Evolutionary conservation across 2,888 invertebrate genomes (phyloP).

Genomic region (Protonemura montana): DNA sequence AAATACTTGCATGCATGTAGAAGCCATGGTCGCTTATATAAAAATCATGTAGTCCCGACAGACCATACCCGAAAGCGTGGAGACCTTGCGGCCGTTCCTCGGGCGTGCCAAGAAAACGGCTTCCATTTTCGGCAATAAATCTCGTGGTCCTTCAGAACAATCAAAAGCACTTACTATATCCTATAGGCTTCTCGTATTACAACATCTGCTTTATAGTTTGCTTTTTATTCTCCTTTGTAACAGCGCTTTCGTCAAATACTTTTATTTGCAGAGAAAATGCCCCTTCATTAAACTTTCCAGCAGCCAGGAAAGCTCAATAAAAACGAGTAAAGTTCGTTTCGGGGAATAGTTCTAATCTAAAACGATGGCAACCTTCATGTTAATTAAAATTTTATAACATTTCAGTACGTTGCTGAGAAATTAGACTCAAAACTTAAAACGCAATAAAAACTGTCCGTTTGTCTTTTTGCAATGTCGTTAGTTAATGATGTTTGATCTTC

Average conservation of each 20-base stretch:
- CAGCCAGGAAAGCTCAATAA: too few relatives aligned
- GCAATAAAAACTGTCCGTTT: too few relatives aligned
- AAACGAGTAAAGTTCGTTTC: too few relatives aligned
- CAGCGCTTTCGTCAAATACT: neutral
- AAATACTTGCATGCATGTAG: neutral
- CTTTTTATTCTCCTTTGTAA: neutral
- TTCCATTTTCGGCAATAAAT: conserved; percentile 27
- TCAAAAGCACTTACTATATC: conserved; percentile 22
- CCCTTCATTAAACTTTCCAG: neutral
- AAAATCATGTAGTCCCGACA: neutral
- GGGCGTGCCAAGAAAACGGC: conserved; percentile 10
- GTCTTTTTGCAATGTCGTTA: too few relatives aligned
- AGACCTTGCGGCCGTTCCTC: neutral
- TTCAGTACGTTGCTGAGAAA: too few relatives aligned
- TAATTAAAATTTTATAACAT: too few relatives aligned
- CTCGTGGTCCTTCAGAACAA: neutral
- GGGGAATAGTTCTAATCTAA: too few relatives aligned
- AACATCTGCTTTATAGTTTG: neutral
- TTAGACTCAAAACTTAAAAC: too few relatives aligned
- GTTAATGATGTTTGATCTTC: too few relatives aligned
- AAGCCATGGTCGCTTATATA: neutral
- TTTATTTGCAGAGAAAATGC: neutral
- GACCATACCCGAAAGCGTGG: neutral
- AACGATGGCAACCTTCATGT: too few relatives aligned
- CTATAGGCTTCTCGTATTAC: neutral